A percentile compares a stretch with the other conserved stretches of the same genome.
Conservation (phyloP, 2,113 vertebrate species). For the Ophiodon elongatus region DNA sequence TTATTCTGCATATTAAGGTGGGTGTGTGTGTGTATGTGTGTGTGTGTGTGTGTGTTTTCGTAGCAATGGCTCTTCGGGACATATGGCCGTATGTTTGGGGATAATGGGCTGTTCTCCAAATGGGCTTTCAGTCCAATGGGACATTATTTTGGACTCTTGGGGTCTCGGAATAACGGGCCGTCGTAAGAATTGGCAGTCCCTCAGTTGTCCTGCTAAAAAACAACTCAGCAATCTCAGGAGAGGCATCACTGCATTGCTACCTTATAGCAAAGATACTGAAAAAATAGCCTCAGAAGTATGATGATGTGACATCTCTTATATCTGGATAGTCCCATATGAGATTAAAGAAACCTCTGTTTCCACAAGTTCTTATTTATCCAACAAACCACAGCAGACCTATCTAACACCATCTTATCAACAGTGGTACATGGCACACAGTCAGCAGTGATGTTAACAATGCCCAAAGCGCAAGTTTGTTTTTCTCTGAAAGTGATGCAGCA, state of each 20-base stretch:
- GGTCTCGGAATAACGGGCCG: neutral
- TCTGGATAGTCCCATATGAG: neutral
- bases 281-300: neutral
- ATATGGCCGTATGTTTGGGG: neutral
- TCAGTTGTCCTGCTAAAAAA: neutral
- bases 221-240: neutral
- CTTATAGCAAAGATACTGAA: neutral
- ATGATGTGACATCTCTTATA: neutral
- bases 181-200: neutral
- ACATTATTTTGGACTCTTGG: neutral
- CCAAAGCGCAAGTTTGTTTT: neutral
- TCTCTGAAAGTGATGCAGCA: constrained; percentile 1
- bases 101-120: neutral
- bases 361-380: neutral
- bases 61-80: neutral
- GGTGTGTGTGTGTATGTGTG: too few relatives aligned
- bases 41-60: neutral
- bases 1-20: neutral
- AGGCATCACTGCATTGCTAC: neutral
- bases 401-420: constrained; percentile 2
- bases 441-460: constrained; percentile 9
- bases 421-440: neutral
- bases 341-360: neutral
- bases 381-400: neutral
- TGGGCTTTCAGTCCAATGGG: neutral